Conservation (phyloP, 2,113 vertebrate species). For the Poeciliopsis retropinna region DNA sequence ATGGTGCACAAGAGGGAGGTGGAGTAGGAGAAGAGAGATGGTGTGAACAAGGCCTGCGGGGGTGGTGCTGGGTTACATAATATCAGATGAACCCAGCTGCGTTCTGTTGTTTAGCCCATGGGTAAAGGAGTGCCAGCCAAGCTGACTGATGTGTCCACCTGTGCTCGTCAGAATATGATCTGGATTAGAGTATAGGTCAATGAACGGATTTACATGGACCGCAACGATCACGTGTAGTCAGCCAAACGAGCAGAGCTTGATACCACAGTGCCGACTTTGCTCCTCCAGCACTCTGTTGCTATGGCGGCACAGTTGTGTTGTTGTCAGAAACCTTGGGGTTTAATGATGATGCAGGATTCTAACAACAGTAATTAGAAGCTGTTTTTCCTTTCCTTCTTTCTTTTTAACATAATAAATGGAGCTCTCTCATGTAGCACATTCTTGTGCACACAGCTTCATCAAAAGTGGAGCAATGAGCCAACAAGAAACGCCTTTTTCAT, state of each 20-base stretch:
- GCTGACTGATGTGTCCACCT: constrained; percentile 63
- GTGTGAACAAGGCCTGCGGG: constrained; percentile 70
- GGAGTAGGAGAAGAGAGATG: constrained; percentile 62
- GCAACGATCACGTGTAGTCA: constrained; percentile 16
- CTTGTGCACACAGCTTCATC: constrained; percentile 13
- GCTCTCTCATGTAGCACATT: constrained; percentile 9
- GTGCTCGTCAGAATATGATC: constrained; percentile 32
- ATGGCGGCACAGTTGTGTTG: constrained; percentile 65
- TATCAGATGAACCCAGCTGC: constrained; percentile 66
- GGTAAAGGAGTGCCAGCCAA: constrained; percentile 51
- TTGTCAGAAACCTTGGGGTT: constrained; percentile 58
- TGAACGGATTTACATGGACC: constrained; percentile 24
- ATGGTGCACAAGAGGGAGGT: constrained; percentile 58
- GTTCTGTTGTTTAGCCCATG: constrained; percentile 57
- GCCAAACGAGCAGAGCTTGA: constrained; percentile 15
- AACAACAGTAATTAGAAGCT: constrained; percentile 63
- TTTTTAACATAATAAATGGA: constrained; percentile 10
- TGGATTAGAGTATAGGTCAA: constrained; percentile 24
- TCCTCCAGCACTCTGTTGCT: constrained; percentile 48
- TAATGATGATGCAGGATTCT: constrained; percentile 62
- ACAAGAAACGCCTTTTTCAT: constrained; percentile 30
- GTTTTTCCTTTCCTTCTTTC: constrained; percentile 28
- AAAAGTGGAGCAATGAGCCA: constrained; percentile 12
- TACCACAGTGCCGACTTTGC: constrained; percentile 11
- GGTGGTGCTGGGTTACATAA: constrained; percentile 71